Percentiles rank a stretch among this genome's conserved stretches.
phyloP scores from a whole-genome alignment of 2,888 invertebrate genomes.

The Xylota sylvarum region DNA sequence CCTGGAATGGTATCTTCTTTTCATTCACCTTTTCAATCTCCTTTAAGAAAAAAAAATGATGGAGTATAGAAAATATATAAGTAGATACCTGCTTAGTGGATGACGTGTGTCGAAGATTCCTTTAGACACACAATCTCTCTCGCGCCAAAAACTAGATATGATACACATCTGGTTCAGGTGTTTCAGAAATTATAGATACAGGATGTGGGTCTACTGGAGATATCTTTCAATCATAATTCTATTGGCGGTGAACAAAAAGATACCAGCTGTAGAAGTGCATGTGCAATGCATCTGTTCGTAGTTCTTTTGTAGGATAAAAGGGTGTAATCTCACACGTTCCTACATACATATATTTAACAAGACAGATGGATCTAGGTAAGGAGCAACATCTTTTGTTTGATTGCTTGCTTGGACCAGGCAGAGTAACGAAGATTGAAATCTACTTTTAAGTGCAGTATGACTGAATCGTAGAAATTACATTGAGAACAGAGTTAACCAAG shows the following conservation, averaged over 20 bases:
- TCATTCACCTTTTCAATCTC: constrained; percentile 54
- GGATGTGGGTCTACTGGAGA: constrained; percentile 10
- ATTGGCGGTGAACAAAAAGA: neutral
- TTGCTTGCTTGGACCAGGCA: too few species aligned
- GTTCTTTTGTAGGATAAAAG: neutral
- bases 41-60: constrained; percentile 25
- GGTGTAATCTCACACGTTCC: neutral
- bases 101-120: constrained; percentile 39
- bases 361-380: neutral
- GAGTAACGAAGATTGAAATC: neutral
- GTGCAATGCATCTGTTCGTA: neutral
- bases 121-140: constrained; percentile 10
- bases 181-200: constrained; percentile 16
- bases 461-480: too few species aligned
- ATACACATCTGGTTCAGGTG: constrained; percentile 63
- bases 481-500: too few species aligned
- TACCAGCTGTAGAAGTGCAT: constrained; percentile 10
- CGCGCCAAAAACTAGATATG: constrained; percentile 22
- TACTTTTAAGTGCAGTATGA: too few species aligned
- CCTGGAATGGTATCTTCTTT: constrained; percentile 36
- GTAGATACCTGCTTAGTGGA: constrained; percentile 39
- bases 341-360: neutral
- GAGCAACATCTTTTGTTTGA: too few species aligned
- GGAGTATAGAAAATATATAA: neutral
- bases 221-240: neutral